phyloP scores from a whole-genome alignment of 2,888 invertebrate genomes.

The Ptilodon capucinus region DNA sequence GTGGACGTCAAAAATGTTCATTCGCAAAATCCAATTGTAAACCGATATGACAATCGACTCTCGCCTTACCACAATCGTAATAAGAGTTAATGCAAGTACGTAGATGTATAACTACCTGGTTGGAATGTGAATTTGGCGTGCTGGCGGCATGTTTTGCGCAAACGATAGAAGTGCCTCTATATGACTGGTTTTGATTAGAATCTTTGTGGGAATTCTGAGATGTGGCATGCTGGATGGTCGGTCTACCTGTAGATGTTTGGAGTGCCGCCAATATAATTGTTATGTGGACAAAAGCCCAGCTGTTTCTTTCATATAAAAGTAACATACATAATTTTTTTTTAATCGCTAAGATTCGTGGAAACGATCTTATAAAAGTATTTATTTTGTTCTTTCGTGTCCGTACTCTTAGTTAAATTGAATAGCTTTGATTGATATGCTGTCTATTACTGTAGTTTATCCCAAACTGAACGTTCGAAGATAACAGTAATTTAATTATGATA shows the following conservation, averaged over 20 bases:
- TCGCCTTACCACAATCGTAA: slow-evolving; percentile 20
- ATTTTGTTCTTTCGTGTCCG: too few species aligned
- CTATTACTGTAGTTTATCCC: too few species aligned
- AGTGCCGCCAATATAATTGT: slow-evolving; percentile 4
- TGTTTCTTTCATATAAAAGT: background rate
- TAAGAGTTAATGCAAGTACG: slow-evolving; percentile 20
- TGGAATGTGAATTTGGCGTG: slow-evolving; percentile 50
- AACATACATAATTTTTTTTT: too few species aligned
- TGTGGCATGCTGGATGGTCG: slow-evolving; percentile 4
- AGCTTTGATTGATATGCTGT: too few species aligned
- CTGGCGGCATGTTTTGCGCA: slow-evolving; percentile 46
- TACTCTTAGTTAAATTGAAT: too few species aligned
- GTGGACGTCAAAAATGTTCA: slow-evolving; percentile 15
- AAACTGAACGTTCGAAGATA: too few species aligned
- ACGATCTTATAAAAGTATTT: too few species aligned
- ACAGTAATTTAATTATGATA: too few species aligned
- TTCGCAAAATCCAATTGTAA: slow-evolving; percentile 25
- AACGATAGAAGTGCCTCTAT: slow-evolving; percentile 48
- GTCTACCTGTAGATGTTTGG: slow-evolving; percentile 28
- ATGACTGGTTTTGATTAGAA: slow-evolving; percentile 47
- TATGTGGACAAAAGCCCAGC: background rate
- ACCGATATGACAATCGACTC: slow-evolving; percentile 25
- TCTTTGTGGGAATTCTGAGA: slow-evolving; percentile 44
- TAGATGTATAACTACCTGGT: slow-evolving; percentile 31
- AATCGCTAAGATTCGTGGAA: too few species aligned